phyloP scores from a whole-genome alignment of 2,888 invertebrate species.

The Xylocampa areola region DNA sequence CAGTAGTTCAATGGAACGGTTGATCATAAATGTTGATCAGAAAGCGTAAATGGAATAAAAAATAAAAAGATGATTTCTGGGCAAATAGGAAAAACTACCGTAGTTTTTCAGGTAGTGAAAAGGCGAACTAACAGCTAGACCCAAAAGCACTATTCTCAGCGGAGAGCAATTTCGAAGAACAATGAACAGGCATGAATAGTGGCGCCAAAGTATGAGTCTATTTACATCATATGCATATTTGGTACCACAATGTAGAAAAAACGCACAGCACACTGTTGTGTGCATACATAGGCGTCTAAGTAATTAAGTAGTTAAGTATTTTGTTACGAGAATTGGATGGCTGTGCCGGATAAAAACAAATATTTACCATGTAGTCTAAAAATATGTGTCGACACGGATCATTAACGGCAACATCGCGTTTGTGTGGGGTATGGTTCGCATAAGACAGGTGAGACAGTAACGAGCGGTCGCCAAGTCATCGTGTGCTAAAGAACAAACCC shows the following conservation, averaged over 20 bases:
- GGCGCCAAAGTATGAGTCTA: conserved; percentile 84
- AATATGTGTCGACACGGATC: conserved; percentile 68
- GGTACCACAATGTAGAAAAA: conserved; percentile 72
- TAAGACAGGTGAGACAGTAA: conserved; percentile 85
- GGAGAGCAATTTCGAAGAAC: conserved; percentile 87
- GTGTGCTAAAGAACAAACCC: conserved; percentile 83
- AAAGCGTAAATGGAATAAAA: no score
- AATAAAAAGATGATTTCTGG: conserved; percentile 11
- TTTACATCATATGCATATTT: conserved; percentile 85
- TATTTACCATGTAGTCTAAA: conserved; percentile 28
- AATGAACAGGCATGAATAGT: conserved; percentile 85
- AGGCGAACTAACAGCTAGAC: conserved; percentile 75
- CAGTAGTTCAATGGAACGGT: no score
- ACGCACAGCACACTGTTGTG: conserved; percentile 68
- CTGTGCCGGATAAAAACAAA: conserved; percentile 14
- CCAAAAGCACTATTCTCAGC: conserved; percentile 81
- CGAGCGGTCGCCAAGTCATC: conserved; percentile 85
- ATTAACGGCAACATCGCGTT: conserved; percentile 81
- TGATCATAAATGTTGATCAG: no score
- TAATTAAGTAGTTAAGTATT: conserved; percentile 64
- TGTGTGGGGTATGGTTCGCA: conserved; percentile 57
- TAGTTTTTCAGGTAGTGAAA: conserved; percentile 69
- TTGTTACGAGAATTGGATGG: conserved; percentile 34
- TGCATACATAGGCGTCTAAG: conserved; percentile 67
- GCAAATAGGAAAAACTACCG: conserved; percentile 41